Evolutionary conservation across 2,888 invertebrate genomes (phyloP), one percentile per base, ranked within the genome.

Genomic region (Charanyca ferruginea): DNA sequence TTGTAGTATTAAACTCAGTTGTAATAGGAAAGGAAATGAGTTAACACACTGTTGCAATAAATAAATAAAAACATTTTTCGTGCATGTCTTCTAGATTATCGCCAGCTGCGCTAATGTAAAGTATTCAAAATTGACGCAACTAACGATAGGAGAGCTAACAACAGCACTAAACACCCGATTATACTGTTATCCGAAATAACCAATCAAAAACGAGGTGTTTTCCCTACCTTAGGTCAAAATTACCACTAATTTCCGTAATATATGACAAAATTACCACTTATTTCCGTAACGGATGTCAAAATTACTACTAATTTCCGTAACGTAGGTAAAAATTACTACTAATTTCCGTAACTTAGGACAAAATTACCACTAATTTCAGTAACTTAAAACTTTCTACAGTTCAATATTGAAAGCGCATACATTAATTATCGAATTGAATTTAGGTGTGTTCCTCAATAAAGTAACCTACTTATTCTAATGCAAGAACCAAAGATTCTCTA

Each of bases 1-100:
- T 51, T 7, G 25, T 25, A 32, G 68, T 41, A 59, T 68, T 59
- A 20, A 32, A 59, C 68, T 45, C 49, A 23, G 11, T 11, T 2
- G 32, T 18, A 45, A 7, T 28, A 23, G 38, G 23, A 16, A 22
- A 28, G 38, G 32, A 42, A 42, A 51, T 68, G n/a, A 51, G 28
- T 5, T 44, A 11, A 49, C 16, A 44, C 18, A 38, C 18, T 51
- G 23, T 55, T 44, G 16, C 3, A 44, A 44, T 16, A 25, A 18
- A 25, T 28, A 0, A n/a, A n/a, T n/a, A n/a, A n/a, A 44, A 9
- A 45, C 3, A 22, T 13, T 13, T 7, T 28, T 18, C 6, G 2
- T 11, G 13, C 11, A 16, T 38, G 3, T 38, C 2, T 38, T 38
- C 16, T 32, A 11, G 32, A 11, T 4, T 16, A 4, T 3, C 9